Conservation (phyloP, 2,797 vertebrate genomes). For the Neosilurus hyrtlii region DNA sequence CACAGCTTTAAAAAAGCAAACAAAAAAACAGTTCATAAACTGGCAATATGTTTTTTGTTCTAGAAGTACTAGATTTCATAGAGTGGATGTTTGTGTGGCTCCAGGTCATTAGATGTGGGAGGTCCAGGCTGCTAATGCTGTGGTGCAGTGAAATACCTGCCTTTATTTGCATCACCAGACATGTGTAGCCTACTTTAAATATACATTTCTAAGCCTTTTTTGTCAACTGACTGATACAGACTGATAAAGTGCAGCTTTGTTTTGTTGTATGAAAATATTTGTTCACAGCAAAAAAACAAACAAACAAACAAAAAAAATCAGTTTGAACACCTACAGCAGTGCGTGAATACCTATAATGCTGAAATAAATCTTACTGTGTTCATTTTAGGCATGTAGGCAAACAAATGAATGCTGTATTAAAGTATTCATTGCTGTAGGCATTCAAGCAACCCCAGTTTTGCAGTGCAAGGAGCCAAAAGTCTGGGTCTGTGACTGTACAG, state of each 20-base stretch:
- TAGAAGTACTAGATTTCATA: slow-evolving; percentile 18
- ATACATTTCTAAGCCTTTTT: slow-evolving; percentile 11
- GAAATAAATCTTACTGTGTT: neutral
- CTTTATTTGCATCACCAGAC: slow-evolving; percentile 39
- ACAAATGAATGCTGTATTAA: neutral
- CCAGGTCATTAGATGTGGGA: slow-evolving; percentile 21
- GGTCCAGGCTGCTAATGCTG: slow-evolving; percentile 22
- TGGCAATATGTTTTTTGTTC: slow-evolving; percentile 43
- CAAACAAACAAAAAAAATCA: neutral
- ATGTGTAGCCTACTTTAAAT: slow-evolving; percentile 36
- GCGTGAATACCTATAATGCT: neutral
- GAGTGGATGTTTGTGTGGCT: slow-evolving; percentile 26
- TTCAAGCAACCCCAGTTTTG: neutral
- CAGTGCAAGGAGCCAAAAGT: neutral
- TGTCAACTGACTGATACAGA: slow-evolving; percentile 9
- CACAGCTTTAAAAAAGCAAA: slow-evolving; percentile 47
- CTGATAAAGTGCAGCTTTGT: neutral
- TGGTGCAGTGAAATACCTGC: slow-evolving; percentile 40
- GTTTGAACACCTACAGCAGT: neutral
- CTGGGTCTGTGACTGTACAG: slow-evolving; percentile 15
- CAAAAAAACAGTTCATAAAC: slow-evolving; percentile 20
- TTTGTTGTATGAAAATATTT: neutral
- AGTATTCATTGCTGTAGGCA: neutral
- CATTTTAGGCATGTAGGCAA: neutral
- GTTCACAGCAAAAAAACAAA: slow-evolving; percentile 6